Percentiles rank a stretch among this genome's conserved stretches.
These are phyloP conservation scores for Rhodeus uyekii DNA, from an alignment of 2,797 vertebrate genomes.

Conservation along the genomic window DNA sequence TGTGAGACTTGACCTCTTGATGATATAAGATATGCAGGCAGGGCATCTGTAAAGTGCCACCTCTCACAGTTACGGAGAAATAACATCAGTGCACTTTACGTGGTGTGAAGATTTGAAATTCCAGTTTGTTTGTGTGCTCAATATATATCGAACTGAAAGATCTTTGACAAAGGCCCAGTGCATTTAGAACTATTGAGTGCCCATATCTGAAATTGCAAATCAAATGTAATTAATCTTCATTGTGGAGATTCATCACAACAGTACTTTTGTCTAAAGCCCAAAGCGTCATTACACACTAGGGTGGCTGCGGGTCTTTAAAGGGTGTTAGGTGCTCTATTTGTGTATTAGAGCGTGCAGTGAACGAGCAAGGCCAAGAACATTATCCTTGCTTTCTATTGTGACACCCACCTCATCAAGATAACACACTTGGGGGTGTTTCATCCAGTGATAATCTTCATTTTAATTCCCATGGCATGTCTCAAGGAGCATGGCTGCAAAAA, in stretches of 20 bases:
- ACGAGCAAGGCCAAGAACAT: slow-evolving; percentile 72
- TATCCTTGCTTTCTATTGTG: slow-evolving; percentile 66
- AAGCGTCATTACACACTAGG: slow-evolving; percentile 70
- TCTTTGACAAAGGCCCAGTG: slow-evolving; percentile 65
- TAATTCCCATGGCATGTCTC: slow-evolving; percentile 44
- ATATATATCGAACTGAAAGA: slow-evolving; percentile 67
- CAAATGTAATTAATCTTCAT: slow-evolving; percentile 75
- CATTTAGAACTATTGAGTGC: slow-evolving; percentile 44
- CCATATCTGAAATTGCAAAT: slow-evolving; percentile 70
- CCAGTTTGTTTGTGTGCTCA: slow-evolving; percentile 60
- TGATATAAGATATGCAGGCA: slow-evolving; percentile 49
- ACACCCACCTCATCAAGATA: slow-evolving; percentile 67
- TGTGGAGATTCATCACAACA: slow-evolving; percentile 66
- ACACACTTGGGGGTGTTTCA: slow-evolving; percentile 66
- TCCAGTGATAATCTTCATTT: slow-evolving; percentile 52
- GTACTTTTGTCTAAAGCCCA: slow-evolving; percentile 64
- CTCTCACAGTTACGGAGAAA: slow-evolving; percentile 43
- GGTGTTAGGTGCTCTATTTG: slow-evolving; percentile 69
- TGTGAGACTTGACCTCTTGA: slow-evolving; percentile 53
- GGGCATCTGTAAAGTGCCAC: slow-evolving; percentile 53
- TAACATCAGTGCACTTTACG: slow-evolving; percentile 37
- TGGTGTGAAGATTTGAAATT: slow-evolving; percentile 58
- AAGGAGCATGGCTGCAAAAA: slow-evolving; percentile 12
- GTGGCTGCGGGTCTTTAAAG: slow-evolving; percentile 67
- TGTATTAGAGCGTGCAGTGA: slow-evolving; percentile 68